Evolutionary conservation across 2,113 vertebrate genomes (phyloP).

Genomic region (Hippopotamus amphibius): DNA sequence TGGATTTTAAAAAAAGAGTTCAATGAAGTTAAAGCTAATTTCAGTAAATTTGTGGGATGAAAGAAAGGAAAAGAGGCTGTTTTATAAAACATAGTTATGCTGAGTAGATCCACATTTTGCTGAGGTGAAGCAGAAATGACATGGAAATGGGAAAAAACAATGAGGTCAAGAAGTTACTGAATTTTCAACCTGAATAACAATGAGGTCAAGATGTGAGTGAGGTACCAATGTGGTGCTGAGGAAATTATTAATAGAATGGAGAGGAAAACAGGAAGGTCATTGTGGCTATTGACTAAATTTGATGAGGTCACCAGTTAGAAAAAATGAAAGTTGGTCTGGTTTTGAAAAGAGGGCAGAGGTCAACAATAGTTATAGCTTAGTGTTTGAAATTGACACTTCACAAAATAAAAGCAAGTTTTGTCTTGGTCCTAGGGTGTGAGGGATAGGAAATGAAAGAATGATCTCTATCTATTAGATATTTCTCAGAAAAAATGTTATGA

Average conservation of each 20-base stretch:
- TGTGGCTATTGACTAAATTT: neutral
- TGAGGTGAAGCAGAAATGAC: neutral
- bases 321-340: neutral
- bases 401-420: neutral
- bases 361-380: neutral
- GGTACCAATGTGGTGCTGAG: neutral
- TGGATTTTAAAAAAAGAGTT: neutral
- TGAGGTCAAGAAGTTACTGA: neutral
- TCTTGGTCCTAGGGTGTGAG: neutral
- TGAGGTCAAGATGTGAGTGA: neutral
- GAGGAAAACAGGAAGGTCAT: neutral
- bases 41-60: neutral
- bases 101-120: neutral
- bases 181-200: neutral
- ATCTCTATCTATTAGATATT: neutral
- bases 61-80: neutral
- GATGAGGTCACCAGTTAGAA: neutral
- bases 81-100: neutral
- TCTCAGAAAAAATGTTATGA: neutral
- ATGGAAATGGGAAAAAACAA: neutral
- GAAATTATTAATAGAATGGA: neutral
- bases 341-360: conserved; percentile 16
- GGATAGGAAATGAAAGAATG: neutral
- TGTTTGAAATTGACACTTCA: neutral
- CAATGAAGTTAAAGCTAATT: neutral